Base-by-base conservation (phyloP, 2,797 vertebrate genomes). In the Anguilla marmorata region DNA sequence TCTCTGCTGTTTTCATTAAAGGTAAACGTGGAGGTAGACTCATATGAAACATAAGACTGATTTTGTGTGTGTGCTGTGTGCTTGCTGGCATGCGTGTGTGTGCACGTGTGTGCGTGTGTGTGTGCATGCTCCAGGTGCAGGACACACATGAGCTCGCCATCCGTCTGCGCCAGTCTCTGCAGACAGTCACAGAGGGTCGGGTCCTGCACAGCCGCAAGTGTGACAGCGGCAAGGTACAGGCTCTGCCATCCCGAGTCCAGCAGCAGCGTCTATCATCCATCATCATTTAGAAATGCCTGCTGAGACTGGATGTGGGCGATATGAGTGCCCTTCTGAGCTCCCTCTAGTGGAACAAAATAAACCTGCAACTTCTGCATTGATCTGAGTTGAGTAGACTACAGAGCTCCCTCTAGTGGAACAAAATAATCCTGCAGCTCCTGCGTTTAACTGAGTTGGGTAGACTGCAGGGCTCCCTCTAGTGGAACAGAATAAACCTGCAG, bases 81-180 rank as follows among this genome's bases (percentile, higher is more conserved):
- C 50, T 52, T 52, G 50, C 41, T 45, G 41, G 41, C 79, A 27
- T 76, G 84, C 14, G 37, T 58, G 56, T 66, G 37, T 84, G 56
- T 58, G 30, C 72, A 30, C 33, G 33, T 66, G 86, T 9, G 30
- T 50, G 50, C 90, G 41, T 74, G 50, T 86, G 27, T 87, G n/a
- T 85, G 19, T 87, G 4, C 89, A 24, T 91, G 88, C 93, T 88
- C 48, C 54, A 97, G 96, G 96, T 95, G 24, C 8, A 21, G 85
- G 93, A 94, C 91, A 96, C 95, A 27, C 91, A 87, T 86, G 91
- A 94, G 27, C 80, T 96, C 60, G 89, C 90, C 1, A 69, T 86
- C 33, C 93, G 92, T 2, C 87, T 97, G 0, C 86, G 85, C 52
- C 92, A 93, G 58, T 92, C 95, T 6, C 92, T 96, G 86, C 88